Evolutionary conservation across 2,113 vertebrate genomes (phyloP).

Genomic region (Sitta europaea): DNA sequence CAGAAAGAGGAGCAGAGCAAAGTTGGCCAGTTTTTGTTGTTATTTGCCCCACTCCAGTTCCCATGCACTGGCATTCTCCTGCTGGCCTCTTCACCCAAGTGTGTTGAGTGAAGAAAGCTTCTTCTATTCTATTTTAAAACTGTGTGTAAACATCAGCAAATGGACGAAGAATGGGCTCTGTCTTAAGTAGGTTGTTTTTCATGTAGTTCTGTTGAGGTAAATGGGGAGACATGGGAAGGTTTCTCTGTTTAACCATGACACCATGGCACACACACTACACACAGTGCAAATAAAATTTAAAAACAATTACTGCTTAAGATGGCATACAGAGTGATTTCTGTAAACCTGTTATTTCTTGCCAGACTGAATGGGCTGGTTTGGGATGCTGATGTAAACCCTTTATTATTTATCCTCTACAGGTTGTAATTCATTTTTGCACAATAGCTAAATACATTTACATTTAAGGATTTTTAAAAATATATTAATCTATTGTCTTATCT

Average conservation of each 20-base stretch:
- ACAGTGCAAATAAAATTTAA: slow-evolving; percentile 55
- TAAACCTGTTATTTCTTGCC: slow-evolving; percentile 59
- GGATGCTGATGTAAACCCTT: slow-evolving; percentile 30
- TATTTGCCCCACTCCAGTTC: neutral
- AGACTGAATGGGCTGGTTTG: neutral
- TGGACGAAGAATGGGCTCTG: slow-evolving; percentile 34
- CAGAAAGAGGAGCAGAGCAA: neutral
- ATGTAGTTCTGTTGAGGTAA: slow-evolving; percentile 43
- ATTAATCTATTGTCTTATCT: slow-evolving; percentile 42
- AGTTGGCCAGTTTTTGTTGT: neutral
- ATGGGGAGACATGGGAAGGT: slow-evolving; percentile 24
- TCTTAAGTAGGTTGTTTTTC: slow-evolving; percentile 56
- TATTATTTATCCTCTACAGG: slow-evolving; percentile 1
- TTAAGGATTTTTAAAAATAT: neutral
- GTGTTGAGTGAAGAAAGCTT: slow-evolving; percentile 59
- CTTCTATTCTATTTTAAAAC: slow-evolving; percentile 56
- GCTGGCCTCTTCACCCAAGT: slow-evolving; percentile 61
- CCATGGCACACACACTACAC: neutral
- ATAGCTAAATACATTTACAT: slow-evolving; percentile 43
- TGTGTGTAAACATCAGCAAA: slow-evolving; percentile 54
- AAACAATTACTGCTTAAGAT: slow-evolving; percentile 19
- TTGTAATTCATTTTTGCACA: slow-evolving; percentile 50
- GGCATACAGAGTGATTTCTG: neutral
- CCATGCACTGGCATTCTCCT: slow-evolving; percentile 33
- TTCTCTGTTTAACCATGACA: slow-evolving; percentile 36